Evolutionary conservation across 2,113 vertebrate species (phyloP).

Genomic region (Rhipidura dahli): DNA sequence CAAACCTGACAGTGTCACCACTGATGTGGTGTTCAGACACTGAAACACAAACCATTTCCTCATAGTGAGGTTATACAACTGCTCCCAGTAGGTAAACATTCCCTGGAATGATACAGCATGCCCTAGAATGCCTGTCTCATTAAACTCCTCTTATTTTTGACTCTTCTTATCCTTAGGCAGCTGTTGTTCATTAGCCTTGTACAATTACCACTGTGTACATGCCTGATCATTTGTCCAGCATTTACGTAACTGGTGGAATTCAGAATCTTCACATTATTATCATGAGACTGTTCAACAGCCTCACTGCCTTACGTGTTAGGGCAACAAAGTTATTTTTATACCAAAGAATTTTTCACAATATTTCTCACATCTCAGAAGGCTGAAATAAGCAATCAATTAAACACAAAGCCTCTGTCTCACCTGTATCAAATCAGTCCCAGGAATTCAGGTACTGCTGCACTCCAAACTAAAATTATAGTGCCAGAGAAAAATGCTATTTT

Average conservation of each 20-base stretch:
- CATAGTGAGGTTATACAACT: rapidly evolving
- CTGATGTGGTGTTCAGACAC: neutral
- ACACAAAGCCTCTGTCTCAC: neutral
- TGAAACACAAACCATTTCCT: neutral
- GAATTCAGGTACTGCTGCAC: neutral
- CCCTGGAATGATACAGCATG: neutral
- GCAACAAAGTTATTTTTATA: neutral
- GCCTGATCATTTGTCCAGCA: neutral
- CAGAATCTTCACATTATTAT: neutral
- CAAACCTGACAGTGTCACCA: neutral
- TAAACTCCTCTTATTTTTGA: neutral
- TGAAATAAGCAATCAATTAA: neutral
- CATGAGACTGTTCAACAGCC: neutral
- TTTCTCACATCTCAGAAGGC: neutral
- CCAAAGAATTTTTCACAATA: neutral
- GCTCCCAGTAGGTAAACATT: neutral
- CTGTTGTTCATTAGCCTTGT: neutral
- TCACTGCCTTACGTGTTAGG: neutral
- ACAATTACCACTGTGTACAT: neutral
- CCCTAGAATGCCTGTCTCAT: neutral
- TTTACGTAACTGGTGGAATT: neutral
- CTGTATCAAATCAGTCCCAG: neutral
- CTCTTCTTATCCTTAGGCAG: neutral
- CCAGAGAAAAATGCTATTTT: neutral
- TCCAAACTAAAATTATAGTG: neutral